Evolutionary conservation across 2,888 invertebrate species (phyloP).

Genomic region (Torymus auratus): DNA sequence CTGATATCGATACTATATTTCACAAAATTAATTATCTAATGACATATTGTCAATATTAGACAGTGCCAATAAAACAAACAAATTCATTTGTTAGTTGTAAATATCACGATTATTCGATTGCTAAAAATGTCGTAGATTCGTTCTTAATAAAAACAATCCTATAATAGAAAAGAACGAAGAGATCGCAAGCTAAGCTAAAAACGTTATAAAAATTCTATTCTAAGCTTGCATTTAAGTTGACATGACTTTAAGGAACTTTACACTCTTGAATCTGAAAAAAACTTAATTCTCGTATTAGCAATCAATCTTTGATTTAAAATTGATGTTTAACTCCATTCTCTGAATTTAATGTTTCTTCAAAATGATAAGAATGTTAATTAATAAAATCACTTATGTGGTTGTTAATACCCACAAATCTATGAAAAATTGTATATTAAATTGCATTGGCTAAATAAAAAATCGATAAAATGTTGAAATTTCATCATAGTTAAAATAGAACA

Average conservation of each 20-base stretch:
- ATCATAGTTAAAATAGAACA: too few species aligned
- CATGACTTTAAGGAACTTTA: slow-evolving; percentile 24
- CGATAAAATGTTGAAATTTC: too few species aligned
- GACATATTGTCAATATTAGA: slow-evolving; percentile 42
- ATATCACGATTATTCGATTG: slow-evolving; percentile 54
- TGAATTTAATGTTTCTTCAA: neutral
- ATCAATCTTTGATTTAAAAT: too few species aligned
- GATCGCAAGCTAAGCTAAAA: slow-evolving; percentile 47
- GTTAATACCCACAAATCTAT: too few species aligned
- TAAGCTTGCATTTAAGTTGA: slow-evolving; percentile 45
- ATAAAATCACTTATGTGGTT: too few species aligned
- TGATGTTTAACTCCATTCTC: too few species aligned
- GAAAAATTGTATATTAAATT: too few species aligned
- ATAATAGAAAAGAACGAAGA: slow-evolving; percentile 43
- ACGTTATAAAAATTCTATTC: slow-evolving; percentile 46
- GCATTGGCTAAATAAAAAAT: too few species aligned
- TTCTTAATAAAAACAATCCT: slow-evolving; percentile 43
- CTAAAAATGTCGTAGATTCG: slow-evolving; percentile 36
- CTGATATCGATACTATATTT: slow-evolving; percentile 26
- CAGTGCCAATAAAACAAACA: slow-evolving; percentile 44
- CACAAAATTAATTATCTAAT: slow-evolving; percentile 46
- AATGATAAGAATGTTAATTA: too few species aligned
- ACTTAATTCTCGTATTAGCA: too few species aligned
- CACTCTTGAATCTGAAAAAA: slow-evolving; percentile 43
- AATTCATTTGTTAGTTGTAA: slow-evolving; percentile 49